Evolutionary conservation across 2,113 vertebrate genomes (phyloP).

Genomic region (Xiphias gladius): DNA sequence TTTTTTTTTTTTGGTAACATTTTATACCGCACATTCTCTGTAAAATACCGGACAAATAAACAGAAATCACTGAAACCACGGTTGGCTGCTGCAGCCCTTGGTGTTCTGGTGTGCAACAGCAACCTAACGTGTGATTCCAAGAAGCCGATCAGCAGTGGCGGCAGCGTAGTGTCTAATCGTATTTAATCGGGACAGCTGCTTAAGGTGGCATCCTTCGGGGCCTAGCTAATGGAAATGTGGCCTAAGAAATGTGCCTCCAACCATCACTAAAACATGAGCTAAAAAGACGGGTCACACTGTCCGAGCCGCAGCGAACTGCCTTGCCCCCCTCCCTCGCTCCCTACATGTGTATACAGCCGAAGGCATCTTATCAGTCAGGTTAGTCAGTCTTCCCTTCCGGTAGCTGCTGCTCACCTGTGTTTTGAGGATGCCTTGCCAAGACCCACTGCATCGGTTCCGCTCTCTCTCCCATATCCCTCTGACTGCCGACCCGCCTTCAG

Average conservation of each 20-base stretch:
- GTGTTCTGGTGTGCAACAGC: slow-evolving; percentile 32
- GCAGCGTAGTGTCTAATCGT: slow-evolving; percentile 17
- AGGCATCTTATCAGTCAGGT: background rate
- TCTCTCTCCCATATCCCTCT: slow-evolving; percentile 83
- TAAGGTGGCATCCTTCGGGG: slow-evolving; percentile 56
- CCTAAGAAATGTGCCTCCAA: slow-evolving; percentile 52
- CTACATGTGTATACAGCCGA: background rate
- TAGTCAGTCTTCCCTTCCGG: background rate
- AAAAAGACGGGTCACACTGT: slow-evolving; percentile 50
- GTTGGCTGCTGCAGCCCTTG: background rate
- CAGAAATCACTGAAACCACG: background rate
- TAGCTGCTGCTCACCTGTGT: slow-evolving; percentile 78
- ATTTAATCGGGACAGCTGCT: slow-evolving; percentile 58
- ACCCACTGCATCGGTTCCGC: slow-evolving; percentile 79
- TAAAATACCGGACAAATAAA: background rate
- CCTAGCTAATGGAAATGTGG: slow-evolving; percentile 51
- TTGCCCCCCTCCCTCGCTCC: too few relatives aligned
- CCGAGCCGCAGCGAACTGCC: background rate
- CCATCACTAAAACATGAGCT: slow-evolving; percentile 5
- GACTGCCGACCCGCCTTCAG: slow-evolving; percentile 59
- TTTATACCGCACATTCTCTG: too few relatives aligned
- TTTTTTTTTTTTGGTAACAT: background rate
- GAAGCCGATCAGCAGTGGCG: slow-evolving; percentile 35
- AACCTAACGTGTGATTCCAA: slow-evolving; percentile 45
- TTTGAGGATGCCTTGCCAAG: slow-evolving; percentile 77